Evolutionary conservation across 1,140 invertebrate genomes (phyloP), one percentile per base, ranked within the genome.

Genomic region (Magallana gigas): DNA sequence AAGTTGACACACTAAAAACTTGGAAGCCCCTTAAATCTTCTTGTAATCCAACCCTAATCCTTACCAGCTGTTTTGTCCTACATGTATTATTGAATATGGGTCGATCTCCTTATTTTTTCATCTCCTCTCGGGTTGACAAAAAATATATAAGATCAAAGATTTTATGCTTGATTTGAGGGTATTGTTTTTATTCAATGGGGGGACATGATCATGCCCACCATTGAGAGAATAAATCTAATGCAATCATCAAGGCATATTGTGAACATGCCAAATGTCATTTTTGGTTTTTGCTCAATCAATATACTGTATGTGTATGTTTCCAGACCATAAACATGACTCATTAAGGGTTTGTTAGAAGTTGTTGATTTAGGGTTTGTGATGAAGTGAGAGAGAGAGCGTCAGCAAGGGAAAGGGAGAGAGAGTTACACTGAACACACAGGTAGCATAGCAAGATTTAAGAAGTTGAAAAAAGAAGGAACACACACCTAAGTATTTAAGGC

Each of bases 261-360:
- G 23, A 29, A 76, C 68, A 76, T 76, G 68, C 68, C 68, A 76
- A 76, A 76, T 76, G 64, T 23, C 64, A 48, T 71, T 76, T 4
- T 76, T 2, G 68, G 36, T 76, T 76, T 48, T 76, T 76, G 60
- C 36, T 29, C 68, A 36, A 48, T 76, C 36, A 29, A 76, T 76
- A 29, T 76, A 5, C 23, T 76, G 23, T 12, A 48, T 76, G 68
- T 76, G 68, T 76, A 29, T 29, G 36, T 76, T 23, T 76, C 23
- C 29, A 76, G 68, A 76, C 9, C 18, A 29, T 11, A 23, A 71
- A 23, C 6, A 29, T 76, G 68, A 48, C 36, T 48, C 36, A 48
- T 48, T 48, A 48, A 48, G 36, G 36, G 36, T 48, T 48, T 48
- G 36, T 48, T 4, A 48, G 36, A 48, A 48, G 36, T 48, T 48